phyloP scores from a whole-genome alignment of 2,797 vertebrate species.

The Cyclura pinguis region DNA sequence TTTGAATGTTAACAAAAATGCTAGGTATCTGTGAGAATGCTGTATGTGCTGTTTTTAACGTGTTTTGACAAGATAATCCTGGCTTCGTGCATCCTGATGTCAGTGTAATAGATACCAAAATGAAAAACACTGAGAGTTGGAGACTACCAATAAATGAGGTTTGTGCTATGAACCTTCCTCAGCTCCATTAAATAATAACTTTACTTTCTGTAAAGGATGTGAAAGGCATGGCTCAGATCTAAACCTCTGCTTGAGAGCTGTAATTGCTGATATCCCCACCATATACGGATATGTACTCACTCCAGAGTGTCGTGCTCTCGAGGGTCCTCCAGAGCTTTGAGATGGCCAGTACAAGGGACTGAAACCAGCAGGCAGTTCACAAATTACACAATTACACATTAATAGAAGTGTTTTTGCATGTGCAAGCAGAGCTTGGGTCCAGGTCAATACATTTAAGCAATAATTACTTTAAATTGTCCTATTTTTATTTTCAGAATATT shows the following conservation, averaged over 20 bases:
- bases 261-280: neutral
- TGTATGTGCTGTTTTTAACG: slow-evolving; percentile 54
- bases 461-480: neutral
- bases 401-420: neutral
- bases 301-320: neutral
- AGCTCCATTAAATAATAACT: slow-evolving; percentile 6
- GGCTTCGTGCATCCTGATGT: slow-evolving; percentile 54
- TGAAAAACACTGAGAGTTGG: slow-evolving; percentile 29
- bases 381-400: neutral
- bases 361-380: neutral
- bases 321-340: neutral
- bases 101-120: slow-evolving; percentile 48
- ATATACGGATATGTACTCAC: too few relatives aligned
- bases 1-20: slow-evolving; percentile 66
- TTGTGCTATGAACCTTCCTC: slow-evolving; percentile 9
- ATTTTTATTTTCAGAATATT: neutral
- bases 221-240: slow-evolving; percentile 10
- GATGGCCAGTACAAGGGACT: neutral
- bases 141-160: slow-evolving; percentile 30
- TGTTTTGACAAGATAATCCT: slow-evolving; percentile 68
- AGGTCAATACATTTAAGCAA: neutral
- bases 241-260: neutral
- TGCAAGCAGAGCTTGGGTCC: neutral
- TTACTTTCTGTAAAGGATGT: neutral
- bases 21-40: slow-evolving; percentile 64